phyloP scores from a whole-genome alignment of 2,113 vertebrate genomes.

The Apaloderma vittatum region DNA sequence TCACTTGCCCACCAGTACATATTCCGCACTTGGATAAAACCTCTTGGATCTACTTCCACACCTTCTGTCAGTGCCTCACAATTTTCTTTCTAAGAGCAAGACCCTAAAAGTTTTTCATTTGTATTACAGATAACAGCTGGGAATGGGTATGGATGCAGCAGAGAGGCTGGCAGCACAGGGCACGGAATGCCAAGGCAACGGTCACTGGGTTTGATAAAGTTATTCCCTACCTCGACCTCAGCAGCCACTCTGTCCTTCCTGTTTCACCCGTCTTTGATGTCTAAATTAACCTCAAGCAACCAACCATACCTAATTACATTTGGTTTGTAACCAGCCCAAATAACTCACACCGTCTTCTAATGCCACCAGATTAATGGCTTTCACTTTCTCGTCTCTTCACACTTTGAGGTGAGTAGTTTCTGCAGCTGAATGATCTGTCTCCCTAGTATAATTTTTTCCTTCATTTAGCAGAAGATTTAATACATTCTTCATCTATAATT shows the following conservation, averaged over 20 bases:
- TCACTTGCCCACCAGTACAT: background rate
- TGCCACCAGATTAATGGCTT: conserved; percentile 5
- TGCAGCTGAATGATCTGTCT: background rate
- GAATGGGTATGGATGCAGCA: background rate
- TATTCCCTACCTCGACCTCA: background rate
- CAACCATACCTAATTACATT: background rate
- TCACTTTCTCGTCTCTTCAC: background rate
- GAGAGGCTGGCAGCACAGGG: background rate
- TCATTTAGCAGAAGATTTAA: conserved; percentile 31
- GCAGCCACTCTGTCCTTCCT: background rate
- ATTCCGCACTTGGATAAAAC: background rate
- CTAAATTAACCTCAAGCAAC: background rate
- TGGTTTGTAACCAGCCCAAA: background rate
- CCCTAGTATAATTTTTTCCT: background rate
- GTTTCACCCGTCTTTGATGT: background rate
- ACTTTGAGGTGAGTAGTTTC: background rate
- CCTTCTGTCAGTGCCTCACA: background rate
- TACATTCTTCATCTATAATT: background rate
- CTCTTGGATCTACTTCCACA: background rate
- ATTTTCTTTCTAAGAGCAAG: background rate
- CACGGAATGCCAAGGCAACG: background rate
- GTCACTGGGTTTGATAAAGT: background rate
- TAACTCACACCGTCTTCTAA: background rate
- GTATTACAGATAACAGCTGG: background rate
- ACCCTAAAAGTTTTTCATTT: background rate